Percentiles rank a stretch among this genome's conserved stretches.
Evolutionary conservation across 2,888 invertebrate species (phyloP).

Genomic region (Ichneumon xanthorius): DNA sequence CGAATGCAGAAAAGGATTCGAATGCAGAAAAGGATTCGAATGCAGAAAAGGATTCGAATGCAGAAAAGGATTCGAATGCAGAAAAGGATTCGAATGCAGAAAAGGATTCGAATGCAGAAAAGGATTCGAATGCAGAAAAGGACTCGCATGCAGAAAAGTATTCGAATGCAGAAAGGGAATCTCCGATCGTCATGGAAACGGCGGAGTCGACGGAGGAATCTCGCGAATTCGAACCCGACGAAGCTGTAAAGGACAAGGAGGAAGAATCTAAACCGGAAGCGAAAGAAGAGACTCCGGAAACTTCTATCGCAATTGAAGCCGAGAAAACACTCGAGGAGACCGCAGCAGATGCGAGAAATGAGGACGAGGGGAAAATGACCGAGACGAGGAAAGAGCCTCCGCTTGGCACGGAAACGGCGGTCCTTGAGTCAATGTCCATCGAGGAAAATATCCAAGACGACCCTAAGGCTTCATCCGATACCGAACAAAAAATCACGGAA

Average conservation of each 20-base stretch:
- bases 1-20: too few relatives aligned
- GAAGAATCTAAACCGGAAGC: background rate
- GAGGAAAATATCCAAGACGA: background rate
- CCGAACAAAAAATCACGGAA: background rate
- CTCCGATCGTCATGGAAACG: background rate
- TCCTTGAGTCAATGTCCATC: background rate
- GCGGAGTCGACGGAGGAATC: background rate
- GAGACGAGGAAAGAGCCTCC: background rate
- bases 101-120: too few relatives aligned
- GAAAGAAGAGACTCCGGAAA: conserved; percentile 2
- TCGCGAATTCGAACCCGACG: background rate
- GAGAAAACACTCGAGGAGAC: background rate
- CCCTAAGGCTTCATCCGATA: background rate
- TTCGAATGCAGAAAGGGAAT: background rate
- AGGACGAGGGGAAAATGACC: background rate
- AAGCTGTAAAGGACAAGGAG: background rate
- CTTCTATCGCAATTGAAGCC: background rate
- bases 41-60: background rate
- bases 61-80: too few relatives aligned
- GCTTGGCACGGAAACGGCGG: background rate
- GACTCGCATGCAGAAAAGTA: too few relatives aligned
- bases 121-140: too few relatives aligned
- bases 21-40: background rate
- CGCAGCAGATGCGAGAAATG: background rate
- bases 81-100: too few relatives aligned